A percentile compares a stretch with the other conserved stretches of the same genome.
Conservation (phyloP, 2,113 vertebrate species). For the Plecotus auritus region DNA sequence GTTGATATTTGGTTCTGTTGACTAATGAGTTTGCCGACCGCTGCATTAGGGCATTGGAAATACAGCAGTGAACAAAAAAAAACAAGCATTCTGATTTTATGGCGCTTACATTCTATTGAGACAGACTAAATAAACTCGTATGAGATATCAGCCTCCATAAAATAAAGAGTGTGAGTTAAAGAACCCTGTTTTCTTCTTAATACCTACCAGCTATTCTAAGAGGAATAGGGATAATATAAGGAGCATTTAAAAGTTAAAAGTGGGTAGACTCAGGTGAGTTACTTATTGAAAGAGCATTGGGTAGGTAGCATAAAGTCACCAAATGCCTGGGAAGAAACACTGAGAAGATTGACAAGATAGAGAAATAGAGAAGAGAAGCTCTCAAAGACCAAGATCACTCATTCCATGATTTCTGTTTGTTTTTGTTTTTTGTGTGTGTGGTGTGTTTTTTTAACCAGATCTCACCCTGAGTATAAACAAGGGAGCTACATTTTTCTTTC, state of each 20-base stretch:
- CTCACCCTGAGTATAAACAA: background rate
- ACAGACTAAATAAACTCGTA: background rate
- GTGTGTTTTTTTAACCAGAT: background rate
- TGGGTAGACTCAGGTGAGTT: background rate
- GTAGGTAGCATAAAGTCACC: background rate
- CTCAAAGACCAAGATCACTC: background rate
- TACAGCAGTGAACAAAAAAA: background rate
- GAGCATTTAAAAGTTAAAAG: background rate
- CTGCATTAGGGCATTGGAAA: background rate
- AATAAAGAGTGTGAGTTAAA: background rate
- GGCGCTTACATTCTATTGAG: background rate
- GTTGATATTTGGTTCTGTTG: too few relatives aligned
- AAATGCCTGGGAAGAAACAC: background rate
- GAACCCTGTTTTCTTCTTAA: constrained; percentile 1
- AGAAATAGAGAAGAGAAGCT: background rate
- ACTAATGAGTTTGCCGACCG: too few relatives aligned
- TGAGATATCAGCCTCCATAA: background rate
- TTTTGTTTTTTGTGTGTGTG: too few relatives aligned
- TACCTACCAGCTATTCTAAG: background rate
- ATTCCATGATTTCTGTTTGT: background rate
- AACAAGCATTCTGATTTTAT: background rate
- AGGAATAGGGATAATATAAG: background rate
- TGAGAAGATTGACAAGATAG: background rate
- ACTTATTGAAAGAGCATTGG: background rate
- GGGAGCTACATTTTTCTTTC: background rate